phyloP scores from a whole-genome alignment of 2,888 invertebrate genomes.

The Eupithecia abbreviata region DNA sequence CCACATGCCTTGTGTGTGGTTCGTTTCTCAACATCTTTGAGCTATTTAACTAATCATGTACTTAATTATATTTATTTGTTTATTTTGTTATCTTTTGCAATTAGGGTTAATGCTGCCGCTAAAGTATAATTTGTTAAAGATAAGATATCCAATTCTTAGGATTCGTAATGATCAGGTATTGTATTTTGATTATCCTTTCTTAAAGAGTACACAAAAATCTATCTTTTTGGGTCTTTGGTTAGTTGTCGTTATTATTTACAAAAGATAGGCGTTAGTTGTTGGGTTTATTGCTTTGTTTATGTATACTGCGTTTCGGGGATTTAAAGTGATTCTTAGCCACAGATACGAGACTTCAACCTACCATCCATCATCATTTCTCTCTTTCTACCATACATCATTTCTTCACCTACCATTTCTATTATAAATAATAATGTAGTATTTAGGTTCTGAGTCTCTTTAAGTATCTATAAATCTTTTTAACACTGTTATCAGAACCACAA shows the following conservation, averaged over 20 bases:
- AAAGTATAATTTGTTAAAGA: not conserved
- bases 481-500: not conserved
- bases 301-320: not conserved
- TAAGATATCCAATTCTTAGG: not conserved
- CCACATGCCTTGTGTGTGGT: not conserved
- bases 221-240: not conserved
- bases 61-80: slow-evolving; percentile 2
- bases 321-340: not conserved
- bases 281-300: not conserved
- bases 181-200: not conserved
- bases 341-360: not conserved
- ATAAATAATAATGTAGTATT: too few species aligned
- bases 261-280: not conserved
- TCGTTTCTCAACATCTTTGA: not conserved
- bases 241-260: not conserved
- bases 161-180: not conserved
- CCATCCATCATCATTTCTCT: too few species aligned
- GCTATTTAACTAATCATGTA: not conserved
- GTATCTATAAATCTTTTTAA: not conserved
- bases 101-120: slow-evolving; percentile 11
- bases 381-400: too few species aligned
- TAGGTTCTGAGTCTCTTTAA: not conserved
- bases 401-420: too few species aligned
- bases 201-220: not conserved
- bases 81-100: not conserved